A percentile compares a stretch with the other conserved stretches of the same genome.
Evolutionary conservation across 2,888 invertebrate species (phyloP).

Genomic region (Agrypnus murinus): DNA sequence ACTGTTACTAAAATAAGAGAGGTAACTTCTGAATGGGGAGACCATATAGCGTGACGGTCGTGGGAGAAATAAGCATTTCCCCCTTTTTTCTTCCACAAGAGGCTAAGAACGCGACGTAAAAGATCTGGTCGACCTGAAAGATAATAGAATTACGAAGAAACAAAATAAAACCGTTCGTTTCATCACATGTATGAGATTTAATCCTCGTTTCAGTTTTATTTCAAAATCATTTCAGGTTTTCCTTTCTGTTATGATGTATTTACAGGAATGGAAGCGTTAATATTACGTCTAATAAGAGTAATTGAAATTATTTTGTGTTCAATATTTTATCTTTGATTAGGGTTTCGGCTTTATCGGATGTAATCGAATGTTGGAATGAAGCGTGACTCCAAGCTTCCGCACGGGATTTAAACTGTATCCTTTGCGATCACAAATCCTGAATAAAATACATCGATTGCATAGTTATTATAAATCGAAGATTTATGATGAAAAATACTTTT

Average conservation of each 20-base stretch:
- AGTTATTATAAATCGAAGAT: slow-evolving; percentile 11
- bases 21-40: slow-evolving; percentile 31
- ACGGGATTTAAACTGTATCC: slow-evolving; percentile 4
- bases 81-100: slow-evolving; percentile 20
- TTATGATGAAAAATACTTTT: too few species aligned
- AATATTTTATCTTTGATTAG: slow-evolving; percentile 23
- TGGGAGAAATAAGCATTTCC: slow-evolving; percentile 38
- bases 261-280: slow-evolving; percentile 3
- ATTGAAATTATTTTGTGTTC: slow-evolving; percentile 19
- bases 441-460: slow-evolving; percentile 3
- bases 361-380: slow-evolving; percentile 24
- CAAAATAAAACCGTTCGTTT: slow-evolving; percentile 31
- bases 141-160: slow-evolving; percentile 25
- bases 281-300: neutral
- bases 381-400: slow-evolving; percentile 25
- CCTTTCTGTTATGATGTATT: slow-evolving; percentile 1
- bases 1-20: slow-evolving; percentile 26
- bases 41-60: slow-evolving; percentile 35
- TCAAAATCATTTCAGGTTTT: slow-evolving; percentile 13
- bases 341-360: slow-evolving; percentile 27
- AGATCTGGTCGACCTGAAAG: slow-evolving; percentile 27
- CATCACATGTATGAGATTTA: slow-evolving; percentile 32
- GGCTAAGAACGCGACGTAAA: slow-evolving; percentile 16
- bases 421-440: slow-evolving; percentile 10
- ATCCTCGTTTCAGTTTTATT: slow-evolving; percentile 19